Evolutionary conservation across 2,888 invertebrate genomes (phyloP).

Genomic region (Tenthredo distinguenda): DNA sequence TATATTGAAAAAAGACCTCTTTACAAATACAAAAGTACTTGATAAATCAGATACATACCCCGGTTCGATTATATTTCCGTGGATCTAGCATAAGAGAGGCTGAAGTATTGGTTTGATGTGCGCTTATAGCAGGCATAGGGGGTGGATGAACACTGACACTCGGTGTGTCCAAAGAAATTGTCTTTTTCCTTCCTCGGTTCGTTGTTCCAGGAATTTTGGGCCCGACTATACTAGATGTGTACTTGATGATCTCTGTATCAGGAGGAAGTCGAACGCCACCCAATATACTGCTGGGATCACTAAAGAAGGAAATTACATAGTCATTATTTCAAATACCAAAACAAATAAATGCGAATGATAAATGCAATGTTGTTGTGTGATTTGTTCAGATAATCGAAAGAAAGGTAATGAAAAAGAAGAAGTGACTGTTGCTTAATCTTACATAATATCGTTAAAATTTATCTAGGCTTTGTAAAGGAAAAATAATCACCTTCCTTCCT

Average conservation of each 20-base stretch:
- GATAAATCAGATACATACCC: constrained; percentile 57
- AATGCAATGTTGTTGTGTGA: neutral
- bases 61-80: constrained; percentile 74
- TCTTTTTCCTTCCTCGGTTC: constrained; percentile 92
- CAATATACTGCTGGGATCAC: constrained; percentile 90
- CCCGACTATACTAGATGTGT: constrained; percentile 92
- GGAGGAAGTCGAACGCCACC: constrained; percentile 92
- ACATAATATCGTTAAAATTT: constrained; percentile 28
- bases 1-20: neutral
- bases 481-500: constrained; percentile 75
- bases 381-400: constrained; percentile 32
- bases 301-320: constrained; percentile 71
- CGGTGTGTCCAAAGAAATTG: constrained; percentile 91
- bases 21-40: neutral
- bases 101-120: constrained; percentile 72
- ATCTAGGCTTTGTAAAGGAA: constrained; percentile 2
- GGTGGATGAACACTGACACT: constrained; percentile 82
- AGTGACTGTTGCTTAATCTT: constrained; percentile 23
- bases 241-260: constrained; percentile 94
- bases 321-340: constrained; percentile 47
- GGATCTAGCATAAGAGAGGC: constrained; percentile 79
- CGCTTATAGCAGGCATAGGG: constrained; percentile 72
- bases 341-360: neutral
- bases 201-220: constrained; percentile 92
- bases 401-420: constrained; percentile 39